These are phyloP conservation scores for Brachyptera risi DNA, from an alignment of 2,888 invertebrate species.

Conservation along the genomic window DNA sequence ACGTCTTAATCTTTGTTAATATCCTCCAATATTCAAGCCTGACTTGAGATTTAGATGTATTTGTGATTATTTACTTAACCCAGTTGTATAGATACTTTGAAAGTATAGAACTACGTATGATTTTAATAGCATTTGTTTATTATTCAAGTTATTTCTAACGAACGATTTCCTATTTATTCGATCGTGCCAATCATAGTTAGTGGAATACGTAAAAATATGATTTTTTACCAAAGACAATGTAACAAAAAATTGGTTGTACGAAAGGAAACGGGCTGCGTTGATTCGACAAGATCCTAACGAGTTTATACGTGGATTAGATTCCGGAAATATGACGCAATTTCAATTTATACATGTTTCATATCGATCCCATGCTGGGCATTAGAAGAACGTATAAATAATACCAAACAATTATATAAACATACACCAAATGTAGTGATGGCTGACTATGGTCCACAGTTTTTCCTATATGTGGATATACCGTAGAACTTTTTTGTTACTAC, in stretches of 20 bases:
- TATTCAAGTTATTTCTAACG: too few species aligned
- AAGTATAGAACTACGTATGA: too few species aligned
- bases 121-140: too few species aligned
- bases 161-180: constrained; percentile 19
- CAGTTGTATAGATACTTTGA: too few species aligned
- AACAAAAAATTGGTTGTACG: neutral
- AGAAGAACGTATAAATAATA: constrained; percentile 22
- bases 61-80: neutral
- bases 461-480: constrained; percentile 25
- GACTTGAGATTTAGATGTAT: neutral
- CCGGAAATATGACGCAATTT: constrained; percentile 12
- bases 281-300: too few species aligned
- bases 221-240: constrained; percentile 22
- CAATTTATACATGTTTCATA: constrained; percentile 30
- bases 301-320: neutral
- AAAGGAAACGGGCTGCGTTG: neutral
- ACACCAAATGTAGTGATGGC: neutral
- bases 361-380: constrained; percentile 22
- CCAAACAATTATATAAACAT: constrained; percentile 22
- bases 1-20: neutral
- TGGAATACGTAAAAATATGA: constrained; percentile 18
- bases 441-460: neutral
- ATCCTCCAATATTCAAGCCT: neutral
- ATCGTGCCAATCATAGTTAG: constrained; percentile 24
- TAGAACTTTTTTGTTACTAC: constrained; percentile 18